Evolutionary conservation across 2,797 vertebrate species (phyloP), one percentile per base, ranked within the genome.

Genomic region (Buphagus erythrorhynchus): DNA sequence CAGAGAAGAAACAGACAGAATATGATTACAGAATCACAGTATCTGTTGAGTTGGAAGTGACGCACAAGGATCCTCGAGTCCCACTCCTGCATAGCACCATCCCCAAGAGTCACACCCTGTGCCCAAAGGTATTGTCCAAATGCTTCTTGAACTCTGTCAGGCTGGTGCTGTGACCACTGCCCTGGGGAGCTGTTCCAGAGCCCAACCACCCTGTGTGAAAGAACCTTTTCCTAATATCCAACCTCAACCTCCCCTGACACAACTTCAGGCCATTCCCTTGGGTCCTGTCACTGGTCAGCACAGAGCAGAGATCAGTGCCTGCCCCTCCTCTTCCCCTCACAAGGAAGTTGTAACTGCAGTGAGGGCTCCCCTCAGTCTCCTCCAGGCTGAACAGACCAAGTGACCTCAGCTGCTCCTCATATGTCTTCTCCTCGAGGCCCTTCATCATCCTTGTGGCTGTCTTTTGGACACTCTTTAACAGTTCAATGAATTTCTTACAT

Each of bases 231-330:
- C n/a, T 38, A 5, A 59, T 16, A 59, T 11, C n/a, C 62, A 67
- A 2, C 8, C 19, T 33, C 6, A 85, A 38, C 16, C 16, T 38
- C 10, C 8, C 3, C 46, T 33, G 3, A 45, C 28, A 16, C 24
- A 59, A 1, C 13, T 24, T 43, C 45, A 67, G 52, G 7, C 22
- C 38, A 20, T 45, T 38, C 22, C 18, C 19, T 45, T 0, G 0
- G 1, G 38, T 45, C 19, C n/a, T 45, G 38, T 52, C 62, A 16
- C n/a, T 13, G 21, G 4, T 20, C n/a, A 61, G 3, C 9, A 24
- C 5, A n/a, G 45, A 38, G 52, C 4, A 75, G n/a, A 59, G 28
- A 38, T 24, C 82, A 28, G 10, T 25, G 38, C 1, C 38, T 33
- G 28, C 3, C 28, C 8, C 10, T 68, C 24, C 38, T 24, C 45